A percentile compares a stretch with the other conserved stretches of the same genome.
These are phyloP conservation scores for Drosophila mulleri DNA, from an alignment of 2,888 invertebrate genomes.

Conservation along the genomic window DNA sequence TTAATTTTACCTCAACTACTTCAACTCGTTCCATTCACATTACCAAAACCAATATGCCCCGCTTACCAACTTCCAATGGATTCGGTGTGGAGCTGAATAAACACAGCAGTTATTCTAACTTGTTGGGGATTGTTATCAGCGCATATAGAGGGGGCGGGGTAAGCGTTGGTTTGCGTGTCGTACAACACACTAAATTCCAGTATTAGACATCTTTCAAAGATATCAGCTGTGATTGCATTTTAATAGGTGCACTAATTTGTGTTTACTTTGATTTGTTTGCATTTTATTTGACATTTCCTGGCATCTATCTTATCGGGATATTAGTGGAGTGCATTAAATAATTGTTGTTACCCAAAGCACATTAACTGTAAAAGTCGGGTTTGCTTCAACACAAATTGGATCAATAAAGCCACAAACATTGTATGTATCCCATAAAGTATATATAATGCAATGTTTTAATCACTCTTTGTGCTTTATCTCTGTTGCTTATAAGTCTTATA, in stretches of 20 bases:
- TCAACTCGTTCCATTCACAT: no score
- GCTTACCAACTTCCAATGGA: background rate
- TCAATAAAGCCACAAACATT: background rate
- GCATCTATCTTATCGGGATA: constrained; percentile 9
- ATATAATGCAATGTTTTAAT: background rate
- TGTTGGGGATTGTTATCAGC: constrained; percentile 27
- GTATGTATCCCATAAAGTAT: background rate
- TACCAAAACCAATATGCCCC: background rate
- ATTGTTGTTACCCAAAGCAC: background rate
- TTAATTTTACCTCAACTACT: no score
- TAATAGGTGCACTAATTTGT: constrained; percentile 13
- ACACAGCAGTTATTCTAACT: constrained; percentile 1
- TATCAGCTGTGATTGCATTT: constrained; percentile 19
- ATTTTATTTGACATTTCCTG: background rate
- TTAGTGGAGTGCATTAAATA: constrained; percentile 7
- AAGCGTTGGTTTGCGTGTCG: constrained; percentile 19
- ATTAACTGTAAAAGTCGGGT: background rate
- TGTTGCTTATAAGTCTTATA: background rate
- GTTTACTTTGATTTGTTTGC: constrained; percentile 20
- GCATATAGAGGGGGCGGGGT: background rate
- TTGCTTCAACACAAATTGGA: background rate
- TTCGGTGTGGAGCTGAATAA: background rate
- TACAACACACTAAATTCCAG: constrained; percentile 12
- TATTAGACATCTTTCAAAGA: constrained; percentile 11
- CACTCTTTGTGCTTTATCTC: background rate